Evolutionary conservation across 2,113 vertebrate species (phyloP).

Genomic region (Elanus axillaris): DNA sequence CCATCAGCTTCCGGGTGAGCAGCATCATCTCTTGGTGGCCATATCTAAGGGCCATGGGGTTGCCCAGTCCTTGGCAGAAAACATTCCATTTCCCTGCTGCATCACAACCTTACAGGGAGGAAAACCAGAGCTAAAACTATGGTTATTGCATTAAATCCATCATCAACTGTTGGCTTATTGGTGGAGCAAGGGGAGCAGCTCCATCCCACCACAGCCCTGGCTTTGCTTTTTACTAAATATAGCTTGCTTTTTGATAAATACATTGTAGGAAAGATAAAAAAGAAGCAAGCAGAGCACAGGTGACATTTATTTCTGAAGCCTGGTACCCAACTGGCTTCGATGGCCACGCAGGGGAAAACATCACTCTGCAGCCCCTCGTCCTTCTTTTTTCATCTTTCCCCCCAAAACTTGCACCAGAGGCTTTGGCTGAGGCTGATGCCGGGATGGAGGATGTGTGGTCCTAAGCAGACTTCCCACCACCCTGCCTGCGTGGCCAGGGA

Average conservation of each 20-base stretch:
- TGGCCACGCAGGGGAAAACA: not conserved
- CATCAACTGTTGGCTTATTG: not conserved
- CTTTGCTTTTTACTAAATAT: not conserved
- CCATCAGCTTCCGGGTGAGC: not conserved
- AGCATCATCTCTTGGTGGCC: not conserved
- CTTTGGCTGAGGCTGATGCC: not conserved
- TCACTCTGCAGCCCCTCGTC: not conserved
- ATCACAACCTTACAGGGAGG: rapidly evolving
- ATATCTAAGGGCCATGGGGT: rapidly evolving
- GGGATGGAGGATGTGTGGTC: rapidly evolving
- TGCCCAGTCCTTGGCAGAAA: not conserved
- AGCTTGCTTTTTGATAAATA: not conserved
- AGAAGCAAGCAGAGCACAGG: not conserved
- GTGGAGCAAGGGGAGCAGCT: not conserved
- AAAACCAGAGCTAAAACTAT: not conserved
- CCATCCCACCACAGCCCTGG: not conserved
- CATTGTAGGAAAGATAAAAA: not conserved
- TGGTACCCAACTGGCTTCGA: not conserved
- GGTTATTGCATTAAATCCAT: not conserved
- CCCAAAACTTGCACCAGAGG: not conserved
- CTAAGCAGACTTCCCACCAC: not conserved
- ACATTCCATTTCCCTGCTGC: not conserved
- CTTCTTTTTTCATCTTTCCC: not conserved
- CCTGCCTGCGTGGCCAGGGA: rapidly evolving
- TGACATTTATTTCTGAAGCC: not conserved